Evolutionary conservation across 2,797 vertebrate genomes (phyloP).

Genomic region (Denticeps clupeoides): DNA sequence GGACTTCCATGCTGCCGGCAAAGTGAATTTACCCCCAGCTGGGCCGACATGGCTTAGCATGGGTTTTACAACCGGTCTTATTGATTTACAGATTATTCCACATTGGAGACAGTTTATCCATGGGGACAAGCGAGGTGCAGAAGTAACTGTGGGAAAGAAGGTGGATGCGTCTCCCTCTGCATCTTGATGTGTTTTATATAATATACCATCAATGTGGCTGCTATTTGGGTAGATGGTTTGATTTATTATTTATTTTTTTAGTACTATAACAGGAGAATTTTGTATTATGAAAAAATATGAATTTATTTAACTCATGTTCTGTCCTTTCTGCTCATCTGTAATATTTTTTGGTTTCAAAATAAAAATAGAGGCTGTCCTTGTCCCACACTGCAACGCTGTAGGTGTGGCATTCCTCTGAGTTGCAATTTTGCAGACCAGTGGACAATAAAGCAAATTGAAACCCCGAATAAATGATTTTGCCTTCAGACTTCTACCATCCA

Average conservation of each 20-base stretch:
- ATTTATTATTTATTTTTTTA: too few relatives aligned
- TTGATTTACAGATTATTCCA: slow-evolving; percentile 95
- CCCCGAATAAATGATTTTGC: slow-evolving; percentile 57
- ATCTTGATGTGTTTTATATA: too few relatives aligned
- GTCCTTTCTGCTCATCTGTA: slow-evolving; percentile 28
- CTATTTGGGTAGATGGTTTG: too few relatives aligned
- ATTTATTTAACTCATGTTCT: slow-evolving; percentile 24
- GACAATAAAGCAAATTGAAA: slow-evolving; percentile 53
- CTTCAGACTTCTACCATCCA: slow-evolving; percentile 50
- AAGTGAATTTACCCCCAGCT: slow-evolving; percentile 85
- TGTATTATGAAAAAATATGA: slow-evolving; percentile 43
- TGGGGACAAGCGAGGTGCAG: slow-evolving; percentile 59
- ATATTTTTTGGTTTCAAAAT: slow-evolving; percentile 45
- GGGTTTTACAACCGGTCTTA: slow-evolving; percentile 88
- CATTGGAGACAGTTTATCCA: slow-evolving; percentile 68
- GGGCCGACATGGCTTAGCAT: slow-evolving; percentile 83
- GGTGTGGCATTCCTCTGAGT: slow-evolving; percentile 44
- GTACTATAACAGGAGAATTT: slow-evolving; percentile 36
- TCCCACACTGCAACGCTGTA: slow-evolving; percentile 28
- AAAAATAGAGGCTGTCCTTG: slow-evolving; percentile 36
- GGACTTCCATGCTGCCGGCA: slow-evolving; percentile 71
- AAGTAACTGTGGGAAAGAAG: slow-evolving; percentile 69
- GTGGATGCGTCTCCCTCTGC: slow-evolving; percentile 52
- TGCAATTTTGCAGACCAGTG: slow-evolving; percentile 26
- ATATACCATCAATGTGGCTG: too few relatives aligned